Base-by-base conservation (phyloP, 2,113 vertebrate genomes). In the Pygoscelis adeliae region DNA sequence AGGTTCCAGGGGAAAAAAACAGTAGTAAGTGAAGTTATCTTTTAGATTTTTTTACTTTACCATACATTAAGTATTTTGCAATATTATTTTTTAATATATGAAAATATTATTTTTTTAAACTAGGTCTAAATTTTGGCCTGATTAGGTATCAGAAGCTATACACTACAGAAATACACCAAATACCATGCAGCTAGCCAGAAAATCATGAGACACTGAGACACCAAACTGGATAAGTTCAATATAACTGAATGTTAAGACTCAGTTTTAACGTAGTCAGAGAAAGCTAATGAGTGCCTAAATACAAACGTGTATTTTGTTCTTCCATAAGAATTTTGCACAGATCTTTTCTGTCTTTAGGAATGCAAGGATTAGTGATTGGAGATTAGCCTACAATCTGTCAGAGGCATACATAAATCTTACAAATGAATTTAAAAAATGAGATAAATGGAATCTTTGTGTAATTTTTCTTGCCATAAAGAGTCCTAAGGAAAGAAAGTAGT, bases 381-480 rank as follows among this genome's bases (percentile, higher is more conserved):
- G 9, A 79, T 22, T 38, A 95, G 87, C 70, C 87, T 77, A n/a
- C 53, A 79, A 29, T 38, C 89, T 93, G 84, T 79, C 92, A 90
- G 70, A 85, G 13, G 19, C 20, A 73, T 52, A 76, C 10, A 85
- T 88, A 83, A 90, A 91, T 90, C 79, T 65, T 77, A 90, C 32
- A 61, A 52, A 73, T 30, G 36, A 49, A 93, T 91, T 91, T 92
- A 13, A 94, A 90, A 94, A 96, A 88, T 90, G 5, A 85, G 59
- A 93, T 83, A 93, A 97, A 93, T 97, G 58, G 79, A 93, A 85
- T 52, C 42, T 93, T 91, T 83, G 36, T 73, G 22, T 52, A 44
- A 61, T 77, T 76, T 91, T 73, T 73, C 58, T 91, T 85, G 40
- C 52, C 53, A 32, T 83, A 72, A 89, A 83, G 38, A 63, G 34